These are phyloP conservation scores for Bos taurus DNA, from an alignment of 2,113 vertebrate species.

Conservation along the genomic window DNA sequence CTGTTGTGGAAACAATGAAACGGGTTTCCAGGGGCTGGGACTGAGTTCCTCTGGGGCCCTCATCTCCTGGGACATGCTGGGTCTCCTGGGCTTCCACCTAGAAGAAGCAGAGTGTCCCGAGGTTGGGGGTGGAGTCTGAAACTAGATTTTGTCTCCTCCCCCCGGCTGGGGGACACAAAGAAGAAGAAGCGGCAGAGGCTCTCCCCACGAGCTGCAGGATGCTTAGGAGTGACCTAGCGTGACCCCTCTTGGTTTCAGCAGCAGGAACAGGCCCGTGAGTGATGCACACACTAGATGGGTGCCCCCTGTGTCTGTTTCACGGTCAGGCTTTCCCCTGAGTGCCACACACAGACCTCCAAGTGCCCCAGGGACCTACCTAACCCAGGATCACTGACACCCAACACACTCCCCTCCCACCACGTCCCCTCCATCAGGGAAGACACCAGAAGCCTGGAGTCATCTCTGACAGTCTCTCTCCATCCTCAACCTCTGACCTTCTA, in stretches of 20 bases:
- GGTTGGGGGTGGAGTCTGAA: not conserved
- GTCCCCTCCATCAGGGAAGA: not conserved
- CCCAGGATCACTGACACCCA: not conserved
- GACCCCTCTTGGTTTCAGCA: not conserved
- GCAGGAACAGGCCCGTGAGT: not conserved
- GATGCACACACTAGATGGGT: not conserved
- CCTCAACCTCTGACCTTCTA: not conserved
- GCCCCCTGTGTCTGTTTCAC: not conserved
- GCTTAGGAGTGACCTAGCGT: no score
- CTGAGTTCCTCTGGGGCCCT: not conserved
- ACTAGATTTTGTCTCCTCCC: not conserved
- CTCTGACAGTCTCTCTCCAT: not conserved
- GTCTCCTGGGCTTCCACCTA: not conserved
- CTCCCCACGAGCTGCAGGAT: not conserved
- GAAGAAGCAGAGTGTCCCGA: not conserved
- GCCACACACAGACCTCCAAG: not conserved
- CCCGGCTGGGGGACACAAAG: not conserved
- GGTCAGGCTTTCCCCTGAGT: not conserved
- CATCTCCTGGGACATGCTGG: not conserved
- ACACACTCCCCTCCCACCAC: fast-evolving
- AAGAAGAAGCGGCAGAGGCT: not conserved
- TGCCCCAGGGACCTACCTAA: not conserved
- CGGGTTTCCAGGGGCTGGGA: not conserved
- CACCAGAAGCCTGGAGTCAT: not conserved
- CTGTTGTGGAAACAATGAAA: not conserved